Evolutionary conservation across 2,113 vertebrate species (phyloP), one percentile per base, ranked within the genome.

Genomic region (Tenrec ecaudatus): DNA sequence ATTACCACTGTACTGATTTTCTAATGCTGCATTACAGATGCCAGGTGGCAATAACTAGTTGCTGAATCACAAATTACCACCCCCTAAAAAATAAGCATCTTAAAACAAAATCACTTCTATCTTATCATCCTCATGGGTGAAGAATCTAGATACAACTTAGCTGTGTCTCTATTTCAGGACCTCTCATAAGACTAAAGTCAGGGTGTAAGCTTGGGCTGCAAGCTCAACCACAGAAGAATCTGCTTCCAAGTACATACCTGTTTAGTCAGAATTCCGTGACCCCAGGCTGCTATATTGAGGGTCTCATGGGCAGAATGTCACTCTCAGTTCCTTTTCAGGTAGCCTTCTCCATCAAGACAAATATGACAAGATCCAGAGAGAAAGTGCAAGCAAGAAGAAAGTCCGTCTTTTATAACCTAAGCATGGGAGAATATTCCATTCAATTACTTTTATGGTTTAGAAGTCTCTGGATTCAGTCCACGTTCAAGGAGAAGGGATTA

Each of bases 111-210:
- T 53, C 19, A 33, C 47, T 85, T 93, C 71, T 69, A 71, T 68
- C 25, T 81, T 47, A 40, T 19, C 38, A 40, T 80, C 84, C 75
- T 57, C 79, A 19, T 58, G 53, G 57, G 31, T 78, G 33, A 90
- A 17, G 53, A 87, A 76, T 83, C 57, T 7, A 69, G 79, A 80
- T 15, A 88, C 43, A 75, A 75, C 25, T 58, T 2, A 92, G 40
- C 53, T 73, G 69, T 29, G 33, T 38, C 58, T 83, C 33, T 88
- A 25, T 88, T 57, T 75, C 36, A 47, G 60, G 58, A 31, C 62
- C 43, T 80, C 33, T 69, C 58, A 38, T 25, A 71, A 89, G 53
- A 69, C 82, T 92, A 58, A 89, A 91, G 57, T 85, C 80, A 78
- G 82, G 16, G 69, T 95, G 53, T 82, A 43, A 27, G 4, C 36